A percentile compares a stretch with the other conserved stretches of the same genome.
These are phyloP conservation scores for Steinernema scapterisci DNA, from an alignment of 2,888 invertebrate species.

Conservation along the genomic window DNA sequence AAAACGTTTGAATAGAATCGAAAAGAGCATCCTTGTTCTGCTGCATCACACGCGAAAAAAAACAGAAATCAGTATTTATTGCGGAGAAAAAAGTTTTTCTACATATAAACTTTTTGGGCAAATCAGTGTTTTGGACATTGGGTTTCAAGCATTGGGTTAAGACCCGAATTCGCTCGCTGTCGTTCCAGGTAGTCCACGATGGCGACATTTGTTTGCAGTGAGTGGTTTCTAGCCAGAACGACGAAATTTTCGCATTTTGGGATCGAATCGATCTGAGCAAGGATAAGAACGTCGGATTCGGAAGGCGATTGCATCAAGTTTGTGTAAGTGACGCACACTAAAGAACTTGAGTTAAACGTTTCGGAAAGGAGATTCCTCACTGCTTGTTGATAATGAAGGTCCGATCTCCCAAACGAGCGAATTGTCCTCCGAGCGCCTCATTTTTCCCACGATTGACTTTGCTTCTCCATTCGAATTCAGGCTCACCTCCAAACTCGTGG, in stretches of 20 bases:
- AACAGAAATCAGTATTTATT: no score
- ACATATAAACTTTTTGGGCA: no score
- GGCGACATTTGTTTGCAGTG: conserved; percentile 13
- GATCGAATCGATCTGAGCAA: conserved; percentile 48
- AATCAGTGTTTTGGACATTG: not conserved
- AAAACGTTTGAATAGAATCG: no score
- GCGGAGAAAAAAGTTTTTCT: no score
- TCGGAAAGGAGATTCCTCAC: conserved; percentile 2
- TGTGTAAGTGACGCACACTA: conserved; percentile 37
- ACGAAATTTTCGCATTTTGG: conserved; percentile 43
- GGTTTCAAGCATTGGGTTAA: not conserved
- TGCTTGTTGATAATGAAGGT: conserved; percentile 34
- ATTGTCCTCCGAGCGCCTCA: conserved; percentile 36
- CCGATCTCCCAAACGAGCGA: conserved; percentile 41
- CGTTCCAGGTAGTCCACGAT: conserved; percentile 40
- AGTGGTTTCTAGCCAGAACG: conserved; percentile 35
- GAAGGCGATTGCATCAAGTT: conserved; percentile 30
- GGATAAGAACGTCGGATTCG: conserved; percentile 40
- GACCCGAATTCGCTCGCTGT: conserved; percentile 25
- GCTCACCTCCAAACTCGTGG: conserved; percentile 40
- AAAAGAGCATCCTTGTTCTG: no score
- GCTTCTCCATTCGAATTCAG: conserved; percentile 24
- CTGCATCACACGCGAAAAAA: no score
- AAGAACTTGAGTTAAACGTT: not conserved
- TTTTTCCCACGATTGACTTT: conserved; percentile 45